Evolutionary conservation across 2,888 invertebrate species (phyloP).

Genomic region (Coenonympha arcania): DNA sequence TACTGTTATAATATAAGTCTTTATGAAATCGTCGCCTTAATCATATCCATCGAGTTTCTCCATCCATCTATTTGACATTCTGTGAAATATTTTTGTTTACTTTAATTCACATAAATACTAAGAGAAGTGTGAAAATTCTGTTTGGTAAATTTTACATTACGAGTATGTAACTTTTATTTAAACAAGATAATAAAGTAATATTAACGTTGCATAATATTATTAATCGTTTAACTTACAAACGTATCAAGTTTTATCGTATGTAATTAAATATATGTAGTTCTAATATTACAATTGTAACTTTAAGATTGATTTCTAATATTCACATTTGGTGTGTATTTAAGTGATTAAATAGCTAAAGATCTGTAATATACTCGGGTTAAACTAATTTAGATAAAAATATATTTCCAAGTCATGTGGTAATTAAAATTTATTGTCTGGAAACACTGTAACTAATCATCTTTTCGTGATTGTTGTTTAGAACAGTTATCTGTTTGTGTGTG

Average conservation of each 20-base stretch:
- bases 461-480: constrained; percentile 22
- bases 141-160: background rate
- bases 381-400: constrained; percentile 20
- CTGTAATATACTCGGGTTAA: constrained; percentile 7
- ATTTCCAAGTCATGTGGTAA: constrained; percentile 9
- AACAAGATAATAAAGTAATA: no score
- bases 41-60: background rate
- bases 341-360: background rate
- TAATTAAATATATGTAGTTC: no score
- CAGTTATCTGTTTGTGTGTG: constrained; percentile 2
- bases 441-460: constrained; percentile 26
- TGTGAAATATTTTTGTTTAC: no score
- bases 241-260: no score
- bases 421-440: constrained; percentile 15
- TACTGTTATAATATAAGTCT: background rate
- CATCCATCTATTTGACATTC: no score
- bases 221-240: no score
- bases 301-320: no score
- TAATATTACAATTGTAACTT: no score
- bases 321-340: constrained; percentile 1
- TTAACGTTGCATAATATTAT: no score
- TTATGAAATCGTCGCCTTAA: constrained; percentile 1
- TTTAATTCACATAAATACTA: no score
- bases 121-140: background rate
- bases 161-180: background rate